Evolutionary conservation across 2,888 invertebrate species (phyloP).

Genomic region (Oligia latruncula): DNA sequence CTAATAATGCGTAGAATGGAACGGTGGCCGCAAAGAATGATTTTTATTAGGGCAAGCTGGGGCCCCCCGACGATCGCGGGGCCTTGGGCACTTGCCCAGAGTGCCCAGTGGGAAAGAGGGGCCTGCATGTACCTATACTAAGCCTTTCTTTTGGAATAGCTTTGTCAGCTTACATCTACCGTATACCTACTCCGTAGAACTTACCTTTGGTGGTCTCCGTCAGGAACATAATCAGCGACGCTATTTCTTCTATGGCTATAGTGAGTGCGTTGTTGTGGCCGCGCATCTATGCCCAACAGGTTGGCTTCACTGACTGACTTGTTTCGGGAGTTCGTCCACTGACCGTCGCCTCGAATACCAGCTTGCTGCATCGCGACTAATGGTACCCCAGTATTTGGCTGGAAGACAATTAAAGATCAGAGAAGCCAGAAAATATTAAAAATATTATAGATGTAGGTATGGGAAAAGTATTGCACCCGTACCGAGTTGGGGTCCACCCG

Average conservation of each 20-base stretch:
- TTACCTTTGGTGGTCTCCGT: conserved; percentile 90
- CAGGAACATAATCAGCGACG: conserved; percentile 90
- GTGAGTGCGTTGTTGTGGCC: conserved; percentile 84
- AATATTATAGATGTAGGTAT: not conserved
- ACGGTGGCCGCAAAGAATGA: no score
- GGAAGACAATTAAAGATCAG: conserved; percentile 20
- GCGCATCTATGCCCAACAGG: conserved; percentile 91
- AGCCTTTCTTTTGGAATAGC: not conserved
- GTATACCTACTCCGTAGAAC: not conserved
- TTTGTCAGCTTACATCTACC: not conserved
- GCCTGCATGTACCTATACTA: no score
- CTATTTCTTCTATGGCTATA: conserved; percentile 89
- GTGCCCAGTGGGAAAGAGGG: no score
- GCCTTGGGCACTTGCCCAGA: no score
- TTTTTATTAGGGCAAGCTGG: no score
- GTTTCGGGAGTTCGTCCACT: conserved; percentile 85
- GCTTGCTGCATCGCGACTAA: conserved; percentile 93
- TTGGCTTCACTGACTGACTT: conserved; percentile 97
- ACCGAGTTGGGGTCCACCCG: not conserved
- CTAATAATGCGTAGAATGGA: no score
- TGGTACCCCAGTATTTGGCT: conserved; percentile 89
- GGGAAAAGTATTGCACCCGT: not conserved
- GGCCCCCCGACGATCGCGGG: no score
- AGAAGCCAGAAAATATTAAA: not conserved
- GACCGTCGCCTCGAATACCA: conserved; percentile 90